Base-by-base conservation (phyloP, 2,797 vertebrate species). In the Eurystomus glaucurus region DNA sequence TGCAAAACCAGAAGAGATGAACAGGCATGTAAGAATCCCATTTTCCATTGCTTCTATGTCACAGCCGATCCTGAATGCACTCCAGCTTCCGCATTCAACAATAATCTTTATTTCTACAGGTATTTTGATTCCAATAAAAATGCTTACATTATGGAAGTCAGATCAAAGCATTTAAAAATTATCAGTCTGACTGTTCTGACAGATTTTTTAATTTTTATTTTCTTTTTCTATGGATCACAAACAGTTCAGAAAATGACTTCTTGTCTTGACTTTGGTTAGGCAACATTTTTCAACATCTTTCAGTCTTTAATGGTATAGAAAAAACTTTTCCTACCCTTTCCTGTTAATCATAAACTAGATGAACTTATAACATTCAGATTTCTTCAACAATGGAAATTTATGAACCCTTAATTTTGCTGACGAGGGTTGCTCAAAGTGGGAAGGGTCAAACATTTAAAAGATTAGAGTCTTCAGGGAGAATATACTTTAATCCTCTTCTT, bases 81-180 rank as follows among this genome's bases (percentile, higher is more conserved):
- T 64, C 50, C 66, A 79, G 22, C 26, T 28, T 82, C 51, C 70
- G 50, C 6, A 2, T 61, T 88, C 50, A 68, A 69, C 25, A 25
- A 19, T 8, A 14, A 58, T 46, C 14, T 91, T 54, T 89, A 48
- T 70, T 88, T 81, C 69, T 69, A 50, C 52, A 81, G 77, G 50
- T 78, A 72, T 50, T 19, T 7, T 23, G 22, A 79, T 57, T 52
- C 64, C 65, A 92, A 7, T 71, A 88, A 81, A 64, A 87, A 87
- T 72, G 43, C 55, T 91, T n/a, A 54, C 46, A 54, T 58, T 62
- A 29, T 26, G 35, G 35, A 85, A 89, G n/a, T 43, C 71, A 85
- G 68, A 92, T 52, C 35, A 92, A 84, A 93, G 52, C 80, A 39
- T 55, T 88, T 88, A 4, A 74, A 86, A 86, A 84, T 60, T 31